Evolutionary conservation across 2,888 invertebrate species (phyloP).

Genomic region (Synergus umbraculus): DNA sequence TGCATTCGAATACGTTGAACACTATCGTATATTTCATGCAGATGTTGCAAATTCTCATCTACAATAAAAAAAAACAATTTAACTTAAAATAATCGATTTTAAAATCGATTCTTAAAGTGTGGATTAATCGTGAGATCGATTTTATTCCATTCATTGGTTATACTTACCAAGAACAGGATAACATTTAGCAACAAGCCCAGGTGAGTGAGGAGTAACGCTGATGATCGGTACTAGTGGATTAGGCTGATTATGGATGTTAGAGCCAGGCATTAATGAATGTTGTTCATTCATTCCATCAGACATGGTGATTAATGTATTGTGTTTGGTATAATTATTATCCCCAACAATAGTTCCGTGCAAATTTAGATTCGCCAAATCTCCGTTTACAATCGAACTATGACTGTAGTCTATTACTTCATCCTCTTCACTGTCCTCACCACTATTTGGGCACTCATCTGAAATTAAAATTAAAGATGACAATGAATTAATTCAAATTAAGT

Average conservation of each 20-base stretch:
- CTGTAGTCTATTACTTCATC: slow-evolving; percentile 88
- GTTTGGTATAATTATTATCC: slow-evolving; percentile 70
- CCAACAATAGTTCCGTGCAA: slow-evolving; percentile 64
- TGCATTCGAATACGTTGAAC: slow-evolving; percentile 85
- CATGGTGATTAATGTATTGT: slow-evolving; percentile 67
- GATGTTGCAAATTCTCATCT: slow-evolving; percentile 87
- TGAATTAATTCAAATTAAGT: too few relatives aligned
- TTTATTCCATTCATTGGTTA: neutral
- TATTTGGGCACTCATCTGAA: slow-evolving; percentile 84
- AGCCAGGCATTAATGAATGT: slow-evolving; percentile 43
- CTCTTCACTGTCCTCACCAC: slow-evolving; percentile 87
- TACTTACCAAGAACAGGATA: slow-evolving; percentile 81
- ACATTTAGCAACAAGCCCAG: slow-evolving; percentile 83
- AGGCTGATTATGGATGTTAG: slow-evolving; percentile 61
- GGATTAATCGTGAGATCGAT: too few relatives aligned
- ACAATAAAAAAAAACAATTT: slow-evolving; percentile 53
- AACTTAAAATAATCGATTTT: neutral
- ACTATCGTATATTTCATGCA: slow-evolving; percentile 86
- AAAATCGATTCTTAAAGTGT: too few relatives aligned
- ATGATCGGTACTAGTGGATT: slow-evolving; percentile 87
- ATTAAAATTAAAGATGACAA: neutral
- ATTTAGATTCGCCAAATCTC: slow-evolving; percentile 63
- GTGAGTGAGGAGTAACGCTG: slow-evolving; percentile 93
- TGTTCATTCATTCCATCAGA: slow-evolving; percentile 56
- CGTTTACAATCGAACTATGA: slow-evolving; percentile 66